Evolutionary conservation across 2,113 vertebrate genomes (phyloP).

Genomic region (Cephalopholis sonnerati): DNA sequence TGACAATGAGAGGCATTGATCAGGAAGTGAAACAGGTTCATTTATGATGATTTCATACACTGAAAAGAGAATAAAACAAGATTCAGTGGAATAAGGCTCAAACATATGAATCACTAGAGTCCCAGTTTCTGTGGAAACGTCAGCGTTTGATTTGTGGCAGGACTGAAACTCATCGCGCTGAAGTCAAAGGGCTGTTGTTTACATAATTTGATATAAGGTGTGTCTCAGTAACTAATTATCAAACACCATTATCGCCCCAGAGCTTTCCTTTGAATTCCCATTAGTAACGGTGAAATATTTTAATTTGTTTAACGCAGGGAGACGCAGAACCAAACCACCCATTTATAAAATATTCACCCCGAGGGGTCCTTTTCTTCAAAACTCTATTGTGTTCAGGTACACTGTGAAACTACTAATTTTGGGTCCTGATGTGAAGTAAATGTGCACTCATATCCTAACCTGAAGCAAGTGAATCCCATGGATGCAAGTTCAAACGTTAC

Average conservation of each 20-base stretch:
- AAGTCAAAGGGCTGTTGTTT: neutral
- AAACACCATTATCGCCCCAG: neutral
- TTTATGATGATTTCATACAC: neutral
- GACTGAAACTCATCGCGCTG: neutral
- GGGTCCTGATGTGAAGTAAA: neutral
- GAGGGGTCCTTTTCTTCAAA: neutral
- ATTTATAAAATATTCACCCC: neutral
- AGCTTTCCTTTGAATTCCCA: neutral
- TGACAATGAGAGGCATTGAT: neutral
- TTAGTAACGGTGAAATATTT: neutral
- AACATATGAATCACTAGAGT: neutral
- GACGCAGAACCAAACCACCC: neutral
- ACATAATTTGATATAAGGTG: neutral
- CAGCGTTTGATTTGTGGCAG: neutral
- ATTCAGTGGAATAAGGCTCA: too few species aligned
- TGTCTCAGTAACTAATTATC: constrained; percentile 2
- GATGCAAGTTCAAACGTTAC: too few species aligned
- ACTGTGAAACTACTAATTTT: neutral
- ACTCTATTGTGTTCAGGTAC: neutral
- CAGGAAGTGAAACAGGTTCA: fast-evolving
- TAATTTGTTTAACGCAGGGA: neutral
- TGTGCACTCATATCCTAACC: neutral
- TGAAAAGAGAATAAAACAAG: neutral
- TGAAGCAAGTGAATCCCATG: too few species aligned
- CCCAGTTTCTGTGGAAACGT: neutral